These are phyloP conservation scores for Silurus asotus DNA, from an alignment of 2,113 vertebrate genomes.

Conservation along the genomic window DNA sequence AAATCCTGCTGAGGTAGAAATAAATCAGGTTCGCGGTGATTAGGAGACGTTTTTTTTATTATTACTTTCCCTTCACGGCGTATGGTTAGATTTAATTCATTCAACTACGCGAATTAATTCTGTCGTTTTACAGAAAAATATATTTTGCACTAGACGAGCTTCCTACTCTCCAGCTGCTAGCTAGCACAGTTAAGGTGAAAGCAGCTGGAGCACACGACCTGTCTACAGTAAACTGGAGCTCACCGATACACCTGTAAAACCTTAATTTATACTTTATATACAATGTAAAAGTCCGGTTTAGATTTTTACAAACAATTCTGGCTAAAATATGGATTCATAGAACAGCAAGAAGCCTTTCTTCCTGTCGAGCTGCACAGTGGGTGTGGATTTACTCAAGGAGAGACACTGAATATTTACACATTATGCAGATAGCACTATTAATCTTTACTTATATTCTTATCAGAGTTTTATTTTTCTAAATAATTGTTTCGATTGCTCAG, in stretches of 20 bases:
- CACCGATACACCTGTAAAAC: background rate
- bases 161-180: background rate
- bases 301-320: background rate
- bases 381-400: conserved; percentile 4
- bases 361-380: background rate
- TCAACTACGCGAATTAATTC: background rate
- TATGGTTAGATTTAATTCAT: background rate
- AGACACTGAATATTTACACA: background rate
- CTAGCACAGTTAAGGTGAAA: background rate
- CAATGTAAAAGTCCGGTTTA: too few relatives aligned
- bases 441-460: background rate
- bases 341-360: background rate
- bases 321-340: background rate
- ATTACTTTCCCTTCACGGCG: too few relatives aligned
- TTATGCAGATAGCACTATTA: too few relatives aligned
- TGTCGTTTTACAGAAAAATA: too few relatives aligned
- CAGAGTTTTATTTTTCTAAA: too few relatives aligned
- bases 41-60: background rate
- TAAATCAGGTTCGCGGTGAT: background rate
- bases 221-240: background rate
- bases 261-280: background rate
- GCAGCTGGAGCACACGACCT: background rate
- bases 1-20: background rate
- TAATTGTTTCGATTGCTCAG: too few relatives aligned
- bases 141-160: background rate